phyloP scores from a whole-genome alignment of 2,797 vertebrate species.

The Siniperca undulata region DNA sequence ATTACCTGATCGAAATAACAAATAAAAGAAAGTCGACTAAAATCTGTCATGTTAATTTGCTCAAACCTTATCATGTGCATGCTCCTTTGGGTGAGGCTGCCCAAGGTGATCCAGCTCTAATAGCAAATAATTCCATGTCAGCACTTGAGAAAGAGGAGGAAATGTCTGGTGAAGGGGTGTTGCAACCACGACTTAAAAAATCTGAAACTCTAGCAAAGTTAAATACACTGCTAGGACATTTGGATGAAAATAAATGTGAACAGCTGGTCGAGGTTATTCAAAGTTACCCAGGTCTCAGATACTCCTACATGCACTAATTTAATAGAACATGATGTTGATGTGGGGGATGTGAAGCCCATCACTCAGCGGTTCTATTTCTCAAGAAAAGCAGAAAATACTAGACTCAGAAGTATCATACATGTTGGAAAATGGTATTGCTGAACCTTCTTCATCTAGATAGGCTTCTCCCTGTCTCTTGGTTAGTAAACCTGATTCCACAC shows the following conservation, averaged over 20 bases:
- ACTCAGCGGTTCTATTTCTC: not conserved
- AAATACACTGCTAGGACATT: no score
- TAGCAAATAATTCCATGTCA: no score
- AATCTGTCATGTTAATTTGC: not conserved
- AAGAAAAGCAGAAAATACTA: no score
- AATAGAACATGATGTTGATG: not conserved
- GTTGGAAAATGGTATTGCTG: not conserved
- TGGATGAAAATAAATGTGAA: no score
- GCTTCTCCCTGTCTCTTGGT: not conserved
- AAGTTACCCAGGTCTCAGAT: no score
- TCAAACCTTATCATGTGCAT: not conserved
- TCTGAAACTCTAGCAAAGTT: no score
- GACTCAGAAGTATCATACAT: not conserved
- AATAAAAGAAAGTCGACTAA: not conserved
- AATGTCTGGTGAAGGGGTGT: no score
- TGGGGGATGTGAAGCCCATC: not conserved
- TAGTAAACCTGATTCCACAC: not conserved
- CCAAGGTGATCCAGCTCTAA: no score
- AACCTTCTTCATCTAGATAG: not conserved
- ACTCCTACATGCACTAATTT: not conserved
- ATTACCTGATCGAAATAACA: not conserved
- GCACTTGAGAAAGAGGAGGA: no score
- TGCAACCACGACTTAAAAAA: no score
- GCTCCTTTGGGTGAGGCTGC: no score
- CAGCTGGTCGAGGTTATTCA: no score